phyloP scores from a whole-genome alignment of 2,888 invertebrate genomes.

The Xylophagus ater region DNA sequence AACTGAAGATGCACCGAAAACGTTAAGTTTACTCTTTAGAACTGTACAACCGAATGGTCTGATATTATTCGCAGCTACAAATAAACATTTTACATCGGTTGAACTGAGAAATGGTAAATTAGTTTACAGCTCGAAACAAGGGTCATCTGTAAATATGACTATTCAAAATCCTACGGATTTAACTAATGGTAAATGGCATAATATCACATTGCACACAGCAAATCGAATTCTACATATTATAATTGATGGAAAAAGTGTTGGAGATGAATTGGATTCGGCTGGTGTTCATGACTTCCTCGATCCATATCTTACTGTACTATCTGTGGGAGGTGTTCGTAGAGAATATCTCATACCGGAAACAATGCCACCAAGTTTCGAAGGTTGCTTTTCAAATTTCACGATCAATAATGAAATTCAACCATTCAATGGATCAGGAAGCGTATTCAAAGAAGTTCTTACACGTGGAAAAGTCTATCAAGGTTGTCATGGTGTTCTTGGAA shows the following conservation, averaged over 20 bases:
- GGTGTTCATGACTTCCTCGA: slow-evolving; percentile 87
- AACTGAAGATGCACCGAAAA: slow-evolving; percentile 49
- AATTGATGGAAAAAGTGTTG: slow-evolving; percentile 58
- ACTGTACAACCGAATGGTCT: slow-evolving; percentile 69
- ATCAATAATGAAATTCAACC: slow-evolving; percentile 85
- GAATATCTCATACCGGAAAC: slow-evolving; percentile 45
- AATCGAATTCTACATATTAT: slow-evolving; percentile 59
- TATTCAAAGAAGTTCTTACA: slow-evolving; percentile 57
- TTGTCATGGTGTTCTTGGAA: slow-evolving; percentile 64
- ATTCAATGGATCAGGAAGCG: slow-evolving; percentile 75
- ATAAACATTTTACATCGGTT: slow-evolving; percentile 74
- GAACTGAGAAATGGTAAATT: slow-evolving; percentile 67
- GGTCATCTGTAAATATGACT: slow-evolving; percentile 72
- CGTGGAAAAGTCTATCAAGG: slow-evolving; percentile 64
- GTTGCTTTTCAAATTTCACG: slow-evolving; percentile 81
- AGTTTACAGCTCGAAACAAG: slow-evolving; percentile 68
- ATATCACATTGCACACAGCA: slow-evolving; percentile 62
- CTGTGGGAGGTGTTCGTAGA: slow-evolving; percentile 64
- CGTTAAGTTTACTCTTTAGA: slow-evolving; percentile 67
- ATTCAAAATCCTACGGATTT: slow-evolving; percentile 49
- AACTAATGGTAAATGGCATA: slow-evolving; percentile 83
- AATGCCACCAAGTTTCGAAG: slow-evolving; percentile 61
- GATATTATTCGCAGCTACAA: slow-evolving; percentile 76
- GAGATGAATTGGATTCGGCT: slow-evolving; percentile 75
- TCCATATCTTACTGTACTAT: slow-evolving; percentile 71